Conservation (phyloP, 2,113 vertebrate genomes). For the Rhagologus leucostigma region DNA sequence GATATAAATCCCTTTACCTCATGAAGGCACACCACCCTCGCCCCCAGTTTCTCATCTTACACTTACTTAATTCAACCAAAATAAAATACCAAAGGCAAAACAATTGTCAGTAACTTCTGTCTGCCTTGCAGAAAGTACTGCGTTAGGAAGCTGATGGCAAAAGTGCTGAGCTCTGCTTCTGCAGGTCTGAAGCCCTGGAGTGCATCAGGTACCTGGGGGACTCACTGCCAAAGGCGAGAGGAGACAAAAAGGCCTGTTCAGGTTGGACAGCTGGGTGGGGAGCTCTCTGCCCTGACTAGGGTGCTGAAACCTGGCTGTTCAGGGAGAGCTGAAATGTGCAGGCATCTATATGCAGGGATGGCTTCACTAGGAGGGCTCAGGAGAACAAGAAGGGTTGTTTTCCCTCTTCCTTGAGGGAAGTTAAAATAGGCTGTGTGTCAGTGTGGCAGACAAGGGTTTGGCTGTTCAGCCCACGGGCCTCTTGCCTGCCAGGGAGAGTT, state of each 20-base stretch:
- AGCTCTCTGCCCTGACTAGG: background rate
- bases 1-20: background rate
- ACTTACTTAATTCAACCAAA: slow-evolving; percentile 74
- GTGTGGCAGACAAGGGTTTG: background rate
- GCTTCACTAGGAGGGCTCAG: slow-evolving; percentile 20
- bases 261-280: slow-evolving; percentile 60
- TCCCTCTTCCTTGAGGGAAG: background rate
- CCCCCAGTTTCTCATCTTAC: slow-evolving; percentile 69
- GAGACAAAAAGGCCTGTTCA: slow-evolving; percentile 13
- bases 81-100: slow-evolving; percentile 72
- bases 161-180: background rate
- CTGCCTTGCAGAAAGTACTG: slow-evolving; percentile 49
- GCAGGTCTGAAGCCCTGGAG: slow-evolving; percentile 42
- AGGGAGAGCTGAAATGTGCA: slow-evolving; percentile 33
- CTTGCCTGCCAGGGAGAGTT: background rate
- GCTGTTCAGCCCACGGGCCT: background rate
- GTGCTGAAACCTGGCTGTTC: slow-evolving; percentile 40
- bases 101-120: slow-evolving; percentile 4
- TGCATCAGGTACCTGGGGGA: slow-evolving; percentile 61
- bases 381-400: background rate
- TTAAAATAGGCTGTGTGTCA: background rate
- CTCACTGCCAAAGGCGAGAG: slow-evolving; percentile 22
- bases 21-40: background rate
- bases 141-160: slow-evolving; percentile 57
- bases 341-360: background rate